Evolutionary conservation across 2,888 invertebrate genomes (phyloP).

Genomic region (Teleiodes luculella): DNA sequence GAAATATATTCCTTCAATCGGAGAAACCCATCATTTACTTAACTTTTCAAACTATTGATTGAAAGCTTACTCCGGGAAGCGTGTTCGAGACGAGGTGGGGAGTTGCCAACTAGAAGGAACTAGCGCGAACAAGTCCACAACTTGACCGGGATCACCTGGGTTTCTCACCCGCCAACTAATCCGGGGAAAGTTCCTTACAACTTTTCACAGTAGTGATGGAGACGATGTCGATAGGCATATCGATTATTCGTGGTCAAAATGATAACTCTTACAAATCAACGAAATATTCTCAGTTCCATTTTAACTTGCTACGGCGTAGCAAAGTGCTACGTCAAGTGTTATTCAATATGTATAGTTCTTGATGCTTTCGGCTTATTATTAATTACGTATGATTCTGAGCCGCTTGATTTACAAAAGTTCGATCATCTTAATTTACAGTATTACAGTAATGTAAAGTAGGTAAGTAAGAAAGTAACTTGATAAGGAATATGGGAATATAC

Average conservation of each 20-base stretch:
- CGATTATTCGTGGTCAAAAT: not conserved
- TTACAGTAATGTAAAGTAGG: too few relatives aligned
- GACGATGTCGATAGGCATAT: not conserved
- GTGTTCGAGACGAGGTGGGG: conserved; percentile 39
- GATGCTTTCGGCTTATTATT: too few relatives aligned
- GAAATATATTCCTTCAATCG: not conserved
- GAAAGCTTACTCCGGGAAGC: conserved; percentile 19
- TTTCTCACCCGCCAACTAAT: conserved; percentile 36
- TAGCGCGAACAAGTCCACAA: conserved; percentile 33
- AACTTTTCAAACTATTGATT: conserved; percentile 10
- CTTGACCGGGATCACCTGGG: conserved; percentile 45
- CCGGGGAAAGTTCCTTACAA: conserved; percentile 48
- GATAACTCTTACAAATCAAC: too few relatives aligned
- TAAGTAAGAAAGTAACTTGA: too few relatives aligned
- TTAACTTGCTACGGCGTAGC: too few relatives aligned
- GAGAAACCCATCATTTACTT: not conserved
- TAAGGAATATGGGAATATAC: too few relatives aligned
- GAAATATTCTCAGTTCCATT: too few relatives aligned
- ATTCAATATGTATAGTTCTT: too few relatives aligned
- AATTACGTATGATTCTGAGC: too few relatives aligned
- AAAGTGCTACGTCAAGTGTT: too few relatives aligned
- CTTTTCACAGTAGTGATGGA: conserved; percentile 21
- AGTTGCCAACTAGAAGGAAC: conserved; percentile 27
- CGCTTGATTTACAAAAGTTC: too few relatives aligned
- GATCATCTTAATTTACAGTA: too few relatives aligned